These are phyloP conservation scores for Hippocampus barbouri DNA, from an alignment of 2,113 vertebrate species.

Conservation along the genomic window DNA sequence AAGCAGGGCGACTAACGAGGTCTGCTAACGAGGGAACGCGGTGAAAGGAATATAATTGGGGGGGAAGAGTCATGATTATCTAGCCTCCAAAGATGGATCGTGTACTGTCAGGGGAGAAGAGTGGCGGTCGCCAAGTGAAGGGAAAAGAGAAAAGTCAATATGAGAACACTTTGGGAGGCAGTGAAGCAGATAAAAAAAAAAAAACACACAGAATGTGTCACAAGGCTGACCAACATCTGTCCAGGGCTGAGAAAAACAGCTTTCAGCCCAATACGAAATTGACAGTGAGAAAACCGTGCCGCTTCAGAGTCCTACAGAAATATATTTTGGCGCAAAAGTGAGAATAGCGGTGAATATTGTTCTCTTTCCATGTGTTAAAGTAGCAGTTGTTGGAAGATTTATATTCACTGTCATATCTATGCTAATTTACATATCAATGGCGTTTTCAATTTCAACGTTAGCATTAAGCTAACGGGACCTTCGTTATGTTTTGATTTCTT, in stretches of 20 bases:
- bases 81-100: constrained; percentile 33
- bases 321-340: no score
- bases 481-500: no score
- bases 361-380: no score
- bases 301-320: no score
- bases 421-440: no score
- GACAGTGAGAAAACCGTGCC: no score
- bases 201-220: neutral
- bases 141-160: constrained; percentile 16
- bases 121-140: neutral
- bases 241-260: neutral
- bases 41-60: constrained; percentile 45
- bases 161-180: constrained; percentile 2
- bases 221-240: neutral
- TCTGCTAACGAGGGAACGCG: constrained; percentile 35
- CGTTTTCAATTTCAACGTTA: no score
- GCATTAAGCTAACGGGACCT: no score
- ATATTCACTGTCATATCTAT: no score
- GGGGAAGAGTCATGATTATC: constrained; percentile 37
- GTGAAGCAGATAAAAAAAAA: neutral
- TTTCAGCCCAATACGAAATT: no score
- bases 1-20: constrained; percentile 39
- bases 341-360: no score
- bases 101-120: constrained; percentile 14
- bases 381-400: no score